Evolutionary conservation across 2,888 invertebrate species (phyloP).

Genomic region (Palloptera scutellata): DNA sequence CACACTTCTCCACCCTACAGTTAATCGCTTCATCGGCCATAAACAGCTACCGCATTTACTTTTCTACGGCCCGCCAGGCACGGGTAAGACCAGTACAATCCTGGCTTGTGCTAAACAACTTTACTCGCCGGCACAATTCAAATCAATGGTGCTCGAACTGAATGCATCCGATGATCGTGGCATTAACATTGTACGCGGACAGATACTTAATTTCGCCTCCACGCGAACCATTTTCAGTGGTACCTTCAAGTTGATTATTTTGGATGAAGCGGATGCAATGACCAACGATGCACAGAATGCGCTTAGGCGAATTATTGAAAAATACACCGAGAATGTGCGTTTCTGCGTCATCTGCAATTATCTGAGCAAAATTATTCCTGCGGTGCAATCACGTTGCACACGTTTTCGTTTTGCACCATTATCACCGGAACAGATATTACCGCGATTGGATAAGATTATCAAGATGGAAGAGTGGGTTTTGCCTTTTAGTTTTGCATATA

Average conservation of each 20-base stretch:
- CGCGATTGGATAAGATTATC: slow-evolving; percentile 85
- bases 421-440: slow-evolving; percentile 84
- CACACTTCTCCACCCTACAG: slow-evolving; percentile 65
- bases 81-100: slow-evolving; percentile 98
- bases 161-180: slow-evolving; percentile 99
- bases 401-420: slow-evolving; percentile 95
- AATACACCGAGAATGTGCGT: slow-evolving; percentile 97
- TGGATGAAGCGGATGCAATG: slow-evolving; percentile 99
- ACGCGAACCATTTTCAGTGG: slow-evolving; percentile 94
- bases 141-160: slow-evolving; percentile 92
- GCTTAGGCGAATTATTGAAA: slow-evolving; percentile 94
- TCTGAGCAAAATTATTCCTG: slow-evolving; percentile 97
- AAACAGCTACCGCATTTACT: slow-evolving; percentile 94
- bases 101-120: slow-evolving; percentile 93
- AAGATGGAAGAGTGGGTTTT: slow-evolving; percentile 76
- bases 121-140: slow-evolving; percentile 87
- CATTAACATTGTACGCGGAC: slow-evolving; percentile 92
- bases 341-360: slow-evolving; percentile 99
- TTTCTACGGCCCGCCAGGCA: slow-evolving; percentile 98
- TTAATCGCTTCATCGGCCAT: slow-evolving; percentile 86
- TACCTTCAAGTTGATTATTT: slow-evolving; percentile 92
- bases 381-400: slow-evolving; percentile 97
- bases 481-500: not conserved
- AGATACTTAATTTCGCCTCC: slow-evolving; percentile 95
- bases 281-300: slow-evolving; percentile 99